Percentiles rank a stretch among this genome's conserved stretches.
These are phyloP conservation scores for Mugil cephalus DNA, from an alignment of 2,113 vertebrate species.

Conservation along the genomic window DNA sequence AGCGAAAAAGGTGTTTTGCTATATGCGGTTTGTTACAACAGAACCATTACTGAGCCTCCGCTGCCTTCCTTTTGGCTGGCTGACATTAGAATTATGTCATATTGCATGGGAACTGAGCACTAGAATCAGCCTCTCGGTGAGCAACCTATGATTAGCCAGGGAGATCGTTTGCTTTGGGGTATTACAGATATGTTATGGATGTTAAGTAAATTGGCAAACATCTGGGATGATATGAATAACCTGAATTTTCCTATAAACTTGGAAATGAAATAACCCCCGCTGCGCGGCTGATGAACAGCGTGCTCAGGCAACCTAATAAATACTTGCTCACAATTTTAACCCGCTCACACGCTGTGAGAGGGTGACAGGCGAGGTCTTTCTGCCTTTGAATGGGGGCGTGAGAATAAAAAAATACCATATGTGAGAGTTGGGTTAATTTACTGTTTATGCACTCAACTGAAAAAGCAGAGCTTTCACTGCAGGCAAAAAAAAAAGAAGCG, in stretches of 20 bases:
- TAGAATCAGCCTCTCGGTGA: slow-evolving; percentile 40
- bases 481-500: slow-evolving; percentile 16
- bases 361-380: slow-evolving; percentile 32
- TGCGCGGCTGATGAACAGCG: slow-evolving; percentile 71
- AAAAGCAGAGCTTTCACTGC: slow-evolving; percentile 4
- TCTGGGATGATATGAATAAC: slow-evolving; percentile 62
- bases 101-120: slow-evolving; percentile 23
- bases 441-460: slow-evolving; percentile 4
- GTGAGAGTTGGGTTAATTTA: slow-evolving; percentile 34
- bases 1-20: slow-evolving; percentile 8
- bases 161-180: slow-evolving; percentile 45
- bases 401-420: slow-evolving; percentile 32
- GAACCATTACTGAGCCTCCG: neutral
- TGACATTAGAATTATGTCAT: slow-evolving; percentile 46
- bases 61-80: slow-evolving; percentile 15
- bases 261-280: slow-evolving; percentile 63
- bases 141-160: slow-evolving; percentile 49
- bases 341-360: slow-evolving; percentile 54
- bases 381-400: slow-evolving; percentile 36
- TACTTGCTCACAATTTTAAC: slow-evolving; percentile 62
- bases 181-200: slow-evolving; percentile 42
- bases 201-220: slow-evolving; percentile 73
- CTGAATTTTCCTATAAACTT: slow-evolving; percentile 57
- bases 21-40: slow-evolving; percentile 9
- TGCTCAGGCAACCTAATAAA: slow-evolving; percentile 77